These are phyloP conservation scores for Arrhamphus sclerolepis DNA, from an alignment of 2,797 vertebrate genomes.

Conservation along the genomic window DNA sequence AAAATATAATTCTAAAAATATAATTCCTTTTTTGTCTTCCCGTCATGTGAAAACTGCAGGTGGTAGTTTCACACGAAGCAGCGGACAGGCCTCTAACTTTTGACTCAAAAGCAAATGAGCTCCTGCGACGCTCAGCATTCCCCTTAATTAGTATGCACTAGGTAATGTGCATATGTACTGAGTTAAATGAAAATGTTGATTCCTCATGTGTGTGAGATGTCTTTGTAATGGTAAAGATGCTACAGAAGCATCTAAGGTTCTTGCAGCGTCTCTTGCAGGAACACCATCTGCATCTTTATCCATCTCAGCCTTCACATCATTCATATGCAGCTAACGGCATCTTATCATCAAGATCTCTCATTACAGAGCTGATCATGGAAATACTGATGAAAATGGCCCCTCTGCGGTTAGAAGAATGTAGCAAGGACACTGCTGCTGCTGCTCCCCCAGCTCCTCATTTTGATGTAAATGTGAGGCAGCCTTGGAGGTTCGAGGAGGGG, in stretches of 20 bases:
- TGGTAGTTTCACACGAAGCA: too few relatives aligned
- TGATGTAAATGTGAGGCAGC: conserved; percentile 72
- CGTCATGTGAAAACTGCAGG: too few relatives aligned
- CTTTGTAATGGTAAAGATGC: too few relatives aligned
- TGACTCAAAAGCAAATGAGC: conserved; percentile 7
- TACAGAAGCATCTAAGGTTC: too few relatives aligned
- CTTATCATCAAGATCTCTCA: neutral
- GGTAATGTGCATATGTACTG: too few relatives aligned
- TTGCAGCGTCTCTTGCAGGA: conserved; percentile 7
- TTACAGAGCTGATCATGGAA: conserved; percentile 5
- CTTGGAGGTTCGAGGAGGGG: conserved; percentile 41
- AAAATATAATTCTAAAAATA: too few relatives aligned
- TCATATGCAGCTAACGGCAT: neutral
- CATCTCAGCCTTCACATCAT: neutral
- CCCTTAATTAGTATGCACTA: neutral
- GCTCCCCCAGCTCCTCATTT: conserved; percentile 57
- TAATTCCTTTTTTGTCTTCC: too few relatives aligned
- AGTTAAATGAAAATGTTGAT: too few relatives aligned
- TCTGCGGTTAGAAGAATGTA: conserved; percentile 8
- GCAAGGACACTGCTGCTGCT: conserved; percentile 22
- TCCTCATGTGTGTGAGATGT: too few relatives aligned
- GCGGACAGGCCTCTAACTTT: too few relatives aligned
- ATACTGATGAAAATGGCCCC: conserved; percentile 22
- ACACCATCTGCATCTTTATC: neutral
- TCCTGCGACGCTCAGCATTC: neutral